Conservation (phyloP, 2,888 invertebrate species). For the Parapristionchus giblindavisi region DNA sequence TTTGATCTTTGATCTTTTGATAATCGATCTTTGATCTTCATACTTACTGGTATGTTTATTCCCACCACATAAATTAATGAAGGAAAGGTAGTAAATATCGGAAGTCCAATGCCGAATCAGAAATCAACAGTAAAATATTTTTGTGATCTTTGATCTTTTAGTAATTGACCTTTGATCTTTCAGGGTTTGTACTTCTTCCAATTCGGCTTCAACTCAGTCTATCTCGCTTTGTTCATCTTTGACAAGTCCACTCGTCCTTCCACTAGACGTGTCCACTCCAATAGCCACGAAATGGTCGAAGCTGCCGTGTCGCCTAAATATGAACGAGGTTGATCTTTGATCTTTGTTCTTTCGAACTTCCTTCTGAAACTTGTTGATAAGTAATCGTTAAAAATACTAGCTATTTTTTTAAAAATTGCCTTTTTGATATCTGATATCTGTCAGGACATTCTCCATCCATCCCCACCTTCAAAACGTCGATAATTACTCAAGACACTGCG, state of each 20-base stretch:
- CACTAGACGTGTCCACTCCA: conserved; percentile 25
- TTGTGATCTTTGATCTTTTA: background rate
- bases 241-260: conserved; percentile 51
- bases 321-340: background rate
- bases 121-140: background rate
- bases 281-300: conserved; percentile 26
- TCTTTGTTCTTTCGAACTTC: background rate
- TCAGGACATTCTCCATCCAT: too few relatives aligned
- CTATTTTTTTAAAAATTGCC: too few relatives aligned
- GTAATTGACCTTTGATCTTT: conserved; percentile 4
- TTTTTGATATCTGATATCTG: too few relatives aligned
- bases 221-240: conserved; percentile 58
- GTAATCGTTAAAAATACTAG: too few relatives aligned
- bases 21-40: background rate
- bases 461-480: too few relatives aligned
- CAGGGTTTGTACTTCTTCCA: conserved; percentile 57
- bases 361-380: background rate
- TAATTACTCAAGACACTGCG: too few relatives aligned
- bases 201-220: conserved; percentile 57
- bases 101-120: background rate
- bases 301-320: too few relatives aligned
- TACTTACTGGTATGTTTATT: background rate
- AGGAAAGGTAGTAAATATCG: background rate
- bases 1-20: background rate
- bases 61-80: background rate